Conservation (phyloP, 2,113 vertebrate genomes). For the Probosciger aterrimus region DNA sequence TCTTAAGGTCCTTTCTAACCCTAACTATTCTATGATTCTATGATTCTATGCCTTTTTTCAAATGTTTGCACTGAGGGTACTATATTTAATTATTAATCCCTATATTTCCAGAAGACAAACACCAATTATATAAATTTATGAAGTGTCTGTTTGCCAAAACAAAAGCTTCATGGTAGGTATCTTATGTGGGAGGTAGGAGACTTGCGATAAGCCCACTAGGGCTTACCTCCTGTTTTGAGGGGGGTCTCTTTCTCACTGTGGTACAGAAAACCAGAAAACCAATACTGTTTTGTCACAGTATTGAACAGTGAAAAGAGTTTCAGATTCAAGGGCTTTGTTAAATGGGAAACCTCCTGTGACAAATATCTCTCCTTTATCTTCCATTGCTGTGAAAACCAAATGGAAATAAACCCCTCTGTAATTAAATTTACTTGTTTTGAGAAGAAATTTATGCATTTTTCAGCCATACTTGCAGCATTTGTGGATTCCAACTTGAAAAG, state of each 20-base stretch:
- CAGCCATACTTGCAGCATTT: not conserved
- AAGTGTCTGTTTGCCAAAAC: not conserved
- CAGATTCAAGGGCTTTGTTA: not conserved
- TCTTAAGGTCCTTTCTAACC: too few relatives aligned
- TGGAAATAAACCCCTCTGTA: not conserved
- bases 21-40: too few relatives aligned
- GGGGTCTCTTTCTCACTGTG: not conserved
- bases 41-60: not conserved
- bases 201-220: accelerated
- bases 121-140: not conserved
- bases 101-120: not conserved
- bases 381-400: not conserved
- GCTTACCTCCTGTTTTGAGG: not conserved
- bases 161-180: not conserved
- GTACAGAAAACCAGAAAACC: not conserved
- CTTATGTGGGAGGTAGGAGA: not conserved
- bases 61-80: not conserved
- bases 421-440: not conserved
- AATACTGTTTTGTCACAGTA: not conserved
- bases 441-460: not conserved
- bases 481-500: not conserved
- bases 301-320: not conserved
- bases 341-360: not conserved
- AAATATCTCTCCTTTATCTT: not conserved
- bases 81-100: not conserved